These are phyloP conservation scores for Kryphioiulus occultus DNA, from an alignment of 2,888 invertebrate genomes.

Conservation along the genomic window DNA sequence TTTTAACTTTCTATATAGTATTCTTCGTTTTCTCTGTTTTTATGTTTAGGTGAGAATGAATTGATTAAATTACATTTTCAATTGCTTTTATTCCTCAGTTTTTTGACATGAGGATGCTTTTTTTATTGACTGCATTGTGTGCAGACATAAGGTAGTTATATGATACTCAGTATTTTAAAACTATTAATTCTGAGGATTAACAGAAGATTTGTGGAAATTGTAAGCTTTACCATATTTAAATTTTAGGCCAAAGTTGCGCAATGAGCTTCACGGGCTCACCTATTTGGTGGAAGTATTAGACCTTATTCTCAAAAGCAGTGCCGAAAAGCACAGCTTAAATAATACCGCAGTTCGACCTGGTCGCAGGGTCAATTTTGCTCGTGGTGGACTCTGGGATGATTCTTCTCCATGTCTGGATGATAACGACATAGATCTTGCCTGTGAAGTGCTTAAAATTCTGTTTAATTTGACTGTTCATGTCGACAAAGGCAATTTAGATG, in stretches of 20 bases:
- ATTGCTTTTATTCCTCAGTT: slow-evolving; percentile 63
- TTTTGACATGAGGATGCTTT: slow-evolving; percentile 87
- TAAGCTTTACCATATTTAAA: not conserved
- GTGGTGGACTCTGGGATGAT: slow-evolving; percentile 48
- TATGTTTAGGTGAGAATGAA: not conserved
- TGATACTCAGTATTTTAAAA: slow-evolving; percentile 21
- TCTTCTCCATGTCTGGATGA: slow-evolving; percentile 57
- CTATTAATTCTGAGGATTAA: not conserved
- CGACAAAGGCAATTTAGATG: slow-evolving; percentile 62
- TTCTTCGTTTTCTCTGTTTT: too few species aligned
- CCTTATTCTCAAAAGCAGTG: slow-evolving; percentile 60
- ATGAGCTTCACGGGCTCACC: slow-evolving; percentile 64
- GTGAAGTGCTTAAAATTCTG: slow-evolving; percentile 65
- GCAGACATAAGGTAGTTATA: slow-evolving; percentile 70
- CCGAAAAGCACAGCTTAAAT: slow-evolving; percentile 51
- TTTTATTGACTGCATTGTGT: slow-evolving; percentile 85
- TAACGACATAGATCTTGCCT: slow-evolving; percentile 62
- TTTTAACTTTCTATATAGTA: too few species aligned
- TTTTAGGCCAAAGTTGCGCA: slow-evolving; percentile 61
- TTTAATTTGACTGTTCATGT: slow-evolving; percentile 64
- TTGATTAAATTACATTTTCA: not conserved
- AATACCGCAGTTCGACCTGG: slow-evolving; percentile 46
- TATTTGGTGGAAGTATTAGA: slow-evolving; percentile 65
- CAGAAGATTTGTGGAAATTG: not conserved
- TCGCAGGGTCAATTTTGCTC: slow-evolving; percentile 46